Conservation (phyloP, 2,797 vertebrate species). For the Alca torda region DNA sequence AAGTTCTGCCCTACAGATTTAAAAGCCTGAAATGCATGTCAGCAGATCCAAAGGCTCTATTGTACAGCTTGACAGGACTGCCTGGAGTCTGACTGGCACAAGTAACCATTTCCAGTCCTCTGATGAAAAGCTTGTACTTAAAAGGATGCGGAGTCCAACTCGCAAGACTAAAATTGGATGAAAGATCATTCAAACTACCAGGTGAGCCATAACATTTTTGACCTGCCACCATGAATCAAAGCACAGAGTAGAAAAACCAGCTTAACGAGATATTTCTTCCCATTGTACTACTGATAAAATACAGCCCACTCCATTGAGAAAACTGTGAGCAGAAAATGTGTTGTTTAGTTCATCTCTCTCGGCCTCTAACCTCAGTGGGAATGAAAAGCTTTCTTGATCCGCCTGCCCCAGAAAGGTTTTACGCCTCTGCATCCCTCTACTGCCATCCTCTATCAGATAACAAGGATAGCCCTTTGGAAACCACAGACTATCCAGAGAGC, state of each 20-base stretch:
- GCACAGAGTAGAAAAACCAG: conserved; percentile 24
- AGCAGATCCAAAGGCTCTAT: neutral
- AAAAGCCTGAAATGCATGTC: neutral
- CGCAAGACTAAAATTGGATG: conserved; percentile 33
- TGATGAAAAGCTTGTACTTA: conserved; percentile 19
- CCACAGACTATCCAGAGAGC: neutral
- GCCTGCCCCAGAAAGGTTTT: neutral
- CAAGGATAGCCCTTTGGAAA: neutral
- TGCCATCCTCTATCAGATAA: neutral
- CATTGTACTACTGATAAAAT: conserved; percentile 19
- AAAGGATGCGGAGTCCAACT: neutral
- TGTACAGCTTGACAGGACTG: conserved; percentile 23
- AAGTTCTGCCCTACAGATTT: neutral
- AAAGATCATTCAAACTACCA: conserved; percentile 37
- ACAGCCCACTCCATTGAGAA: neutral
- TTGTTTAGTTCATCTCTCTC: neutral
- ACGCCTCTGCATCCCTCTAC: neutral
- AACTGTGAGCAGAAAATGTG: neutral
- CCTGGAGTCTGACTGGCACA: conserved; percentile 12
- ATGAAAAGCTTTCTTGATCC: conserved; percentile 42
- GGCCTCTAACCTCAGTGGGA: neutral
- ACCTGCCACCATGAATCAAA: conserved; percentile 53
- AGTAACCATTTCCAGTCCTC: conserved; percentile 9
- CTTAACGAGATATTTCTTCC: conserved; percentile 29
- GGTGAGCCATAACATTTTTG: conserved; percentile 44